Evolutionary conservation across 53 echinoderm and acorn worm genomes (phyloP).

Genomic region (Holothuria scabra): DNA sequence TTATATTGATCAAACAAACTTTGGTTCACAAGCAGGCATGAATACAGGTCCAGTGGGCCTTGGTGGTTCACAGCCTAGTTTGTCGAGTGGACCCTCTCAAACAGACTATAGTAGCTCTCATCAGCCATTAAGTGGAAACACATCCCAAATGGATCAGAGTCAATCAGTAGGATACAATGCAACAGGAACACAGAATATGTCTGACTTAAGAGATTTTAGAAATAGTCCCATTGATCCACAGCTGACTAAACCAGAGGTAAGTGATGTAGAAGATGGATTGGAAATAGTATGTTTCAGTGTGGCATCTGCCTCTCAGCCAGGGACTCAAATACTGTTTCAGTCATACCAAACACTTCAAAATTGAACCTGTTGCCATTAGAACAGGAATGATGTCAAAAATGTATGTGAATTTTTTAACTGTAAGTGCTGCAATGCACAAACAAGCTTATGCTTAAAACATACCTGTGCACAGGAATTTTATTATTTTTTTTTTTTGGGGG

Average conservation of each 20-base stretch:
- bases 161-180: slow-evolving; percentile 17
- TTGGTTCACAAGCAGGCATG: slow-evolving; percentile 39
- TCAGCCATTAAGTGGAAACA: slow-evolving; percentile 40
- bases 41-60: slow-evolving; percentile 5
- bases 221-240: slow-evolving; percentile 76
- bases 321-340: no score
- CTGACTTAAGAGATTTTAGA: slow-evolving; percentile 71
- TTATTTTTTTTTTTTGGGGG: no score
- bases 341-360: no score
- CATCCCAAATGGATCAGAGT: slow-evolving; percentile 17
- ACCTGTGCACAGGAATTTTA: no score
- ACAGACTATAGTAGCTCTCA: slow-evolving; percentile 50
- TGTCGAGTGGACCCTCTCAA: slow-evolving; percentile 29
- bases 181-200: background rate
- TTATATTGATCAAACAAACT: slow-evolving; percentile 57
- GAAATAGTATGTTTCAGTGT: no score
- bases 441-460: no score
- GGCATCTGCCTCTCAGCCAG: no score
- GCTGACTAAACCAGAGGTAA: slow-evolving; percentile 65
- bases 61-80: slow-evolving; percentile 33
- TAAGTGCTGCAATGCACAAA: no score
- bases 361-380: no score
- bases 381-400: no score
- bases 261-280: background rate
- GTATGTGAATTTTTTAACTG: no score